Evolutionary conservation across 2,113 vertebrate genomes (phyloP), one percentile per base, ranked within the genome.

Genomic region (Camelus dromedarius): DNA sequence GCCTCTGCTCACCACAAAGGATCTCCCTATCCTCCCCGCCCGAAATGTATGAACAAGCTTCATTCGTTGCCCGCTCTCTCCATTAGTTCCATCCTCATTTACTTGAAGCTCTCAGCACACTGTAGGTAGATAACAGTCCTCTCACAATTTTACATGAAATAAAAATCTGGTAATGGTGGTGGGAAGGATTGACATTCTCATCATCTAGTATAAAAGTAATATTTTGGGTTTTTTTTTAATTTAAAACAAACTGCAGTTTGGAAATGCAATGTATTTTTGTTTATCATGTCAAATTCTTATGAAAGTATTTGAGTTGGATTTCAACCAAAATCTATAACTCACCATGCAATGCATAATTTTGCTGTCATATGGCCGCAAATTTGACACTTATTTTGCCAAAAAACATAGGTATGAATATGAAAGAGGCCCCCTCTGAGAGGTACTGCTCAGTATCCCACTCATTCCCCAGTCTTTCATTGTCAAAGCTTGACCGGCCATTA

Each of bases 331-430:
- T 90, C 95, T 92, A 79, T 82, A 94, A 87, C 82, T 82, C 93
- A 81, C 64, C 46, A 80, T 89, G 70, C 91, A 94, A 97, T 79
- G 94, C 76, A 97, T 98, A 97, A 97, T 95, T 98, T 96, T 98
- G 60, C 96, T 97, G 98, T 92, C 87, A 98, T 98, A 95, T 93
- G 97, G 96, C 96, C 98, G 96, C 96, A 98, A 98, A 98, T 98
- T 82, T 97, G 67, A 98, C 98, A 97, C 96, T 97, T 98, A 98
- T 98, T 98, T 97, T 98, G 75, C 94, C 83, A 97, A 94, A 87
- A 97, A 98, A 97, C n/a, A 76, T 97, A 97, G 96, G 97, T 97
- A 98, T 97, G 96, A 95, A 86, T 97, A 95, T 91, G 92, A 98
- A 98, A 97, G 81, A 97, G 58, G 0, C 4, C 67, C 82, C 93